Conservation (phyloP, 2,888 invertebrate species). For the Apodemia hepburni region DNA sequence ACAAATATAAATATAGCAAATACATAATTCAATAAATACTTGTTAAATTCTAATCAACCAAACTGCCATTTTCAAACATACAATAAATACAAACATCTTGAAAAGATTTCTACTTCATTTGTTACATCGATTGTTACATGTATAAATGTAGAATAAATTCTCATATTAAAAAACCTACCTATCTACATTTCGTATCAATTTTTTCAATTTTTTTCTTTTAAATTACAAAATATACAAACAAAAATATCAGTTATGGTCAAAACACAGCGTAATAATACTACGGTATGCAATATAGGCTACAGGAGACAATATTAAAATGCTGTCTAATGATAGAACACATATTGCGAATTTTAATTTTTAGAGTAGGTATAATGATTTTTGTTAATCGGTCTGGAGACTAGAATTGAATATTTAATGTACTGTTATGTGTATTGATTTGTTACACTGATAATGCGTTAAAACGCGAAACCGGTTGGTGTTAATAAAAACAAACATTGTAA, state of each 20-base stretch:
- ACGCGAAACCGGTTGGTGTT: too few relatives aligned
- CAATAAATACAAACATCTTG: slow-evolving; percentile 27
- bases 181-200: slow-evolving; percentile 75
- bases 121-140: slow-evolving; percentile 40
- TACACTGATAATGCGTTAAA: too few relatives aligned
- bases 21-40: slow-evolving; percentile 21
- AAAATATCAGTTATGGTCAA: slow-evolving; percentile 29
- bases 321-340: background rate
- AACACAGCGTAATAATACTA: slow-evolving; percentile 39
- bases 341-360: too few relatives aligned
- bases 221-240: slow-evolving; percentile 44
- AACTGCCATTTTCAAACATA: slow-evolving; percentile 26
- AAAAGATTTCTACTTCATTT: slow-evolving; percentile 22
- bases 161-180: slow-evolving; percentile 77
- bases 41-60: slow-evolving; percentile 2
- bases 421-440: too few relatives aligned
- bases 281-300: slow-evolving; percentile 42
- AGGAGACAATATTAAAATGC: slow-evolving; percentile 38
- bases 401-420: too few relatives aligned
- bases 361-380: too few relatives aligned
- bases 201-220: slow-evolving; percentile 43
- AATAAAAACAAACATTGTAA: too few relatives aligned
- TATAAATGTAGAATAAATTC: slow-evolving; percentile 63
- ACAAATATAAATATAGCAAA: slow-evolving; percentile 24
- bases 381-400: too few relatives aligned